Percentiles rank a stretch among this genome's conserved stretches.
Evolutionary conservation across 2,888 invertebrate genomes (phyloP).

Genomic region (Caenorhabditis japonica): DNA sequence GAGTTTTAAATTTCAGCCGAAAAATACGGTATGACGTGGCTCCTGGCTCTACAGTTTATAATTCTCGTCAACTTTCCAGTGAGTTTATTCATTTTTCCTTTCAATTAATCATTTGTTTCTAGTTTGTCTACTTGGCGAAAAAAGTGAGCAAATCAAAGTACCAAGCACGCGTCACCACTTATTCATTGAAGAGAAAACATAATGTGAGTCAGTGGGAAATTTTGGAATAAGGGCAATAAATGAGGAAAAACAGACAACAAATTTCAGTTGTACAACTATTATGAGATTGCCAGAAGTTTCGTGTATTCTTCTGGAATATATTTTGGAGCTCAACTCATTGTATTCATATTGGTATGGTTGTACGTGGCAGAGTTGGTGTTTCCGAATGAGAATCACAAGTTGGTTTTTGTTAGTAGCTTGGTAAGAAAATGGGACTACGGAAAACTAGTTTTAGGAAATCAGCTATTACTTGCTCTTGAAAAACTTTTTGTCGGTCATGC

Average conservation of each 20-base stretch:
- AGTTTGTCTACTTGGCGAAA: slow-evolving; percentile 35
- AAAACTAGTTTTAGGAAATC: not conserved
- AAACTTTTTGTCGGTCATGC: no score
- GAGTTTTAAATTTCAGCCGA: slow-evolving; percentile 5
- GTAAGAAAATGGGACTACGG: slow-evolving; percentile 5
- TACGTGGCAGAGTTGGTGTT: slow-evolving; percentile 13
- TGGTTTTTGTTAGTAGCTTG: slow-evolving; percentile 12
- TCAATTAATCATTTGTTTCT: not conserved
- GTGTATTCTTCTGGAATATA: slow-evolving; percentile 25
- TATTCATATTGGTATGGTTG: slow-evolving; percentile 19
- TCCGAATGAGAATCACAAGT: slow-evolving; percentile 5
- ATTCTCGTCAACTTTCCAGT: slow-evolving; percentile 35
- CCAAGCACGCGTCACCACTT: slow-evolving; percentile 25
- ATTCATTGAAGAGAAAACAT: slow-evolving; percentile 36
- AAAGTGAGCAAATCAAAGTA: slow-evolving; percentile 28
- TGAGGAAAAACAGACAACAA: not conserved
- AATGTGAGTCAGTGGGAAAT: slow-evolving; percentile 21
- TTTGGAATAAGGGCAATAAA: no score
- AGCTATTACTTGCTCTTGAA: not conserved
- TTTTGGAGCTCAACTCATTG: slow-evolving; percentile 16
- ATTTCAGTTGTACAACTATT: slow-evolving; percentile 36
- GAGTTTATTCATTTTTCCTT: not conserved
- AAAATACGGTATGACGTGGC: slow-evolving; percentile 12
- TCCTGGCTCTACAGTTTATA: slow-evolving; percentile 10
- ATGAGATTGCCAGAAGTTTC: slow-evolving; percentile 38